Percentiles rank a stretch among this genome's conserved stretches.
phyloP scores from a whole-genome alignment of 2,888 invertebrate species.

The Furcula furcula region DNA sequence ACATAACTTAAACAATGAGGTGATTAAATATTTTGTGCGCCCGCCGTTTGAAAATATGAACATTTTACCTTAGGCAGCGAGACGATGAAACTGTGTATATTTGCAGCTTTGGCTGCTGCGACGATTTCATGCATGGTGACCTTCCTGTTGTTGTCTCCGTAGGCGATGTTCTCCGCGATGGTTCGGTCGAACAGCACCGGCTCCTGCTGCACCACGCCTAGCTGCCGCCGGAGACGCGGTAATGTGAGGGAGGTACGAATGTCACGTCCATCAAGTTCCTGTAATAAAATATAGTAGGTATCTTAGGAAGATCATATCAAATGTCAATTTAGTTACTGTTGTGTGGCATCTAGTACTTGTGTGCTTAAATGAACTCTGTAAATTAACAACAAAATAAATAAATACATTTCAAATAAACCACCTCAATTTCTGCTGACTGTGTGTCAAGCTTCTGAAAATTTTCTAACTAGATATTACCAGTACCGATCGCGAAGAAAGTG shows the following conservation, averaged over 20 bases:
- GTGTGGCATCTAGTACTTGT: too few species aligned
- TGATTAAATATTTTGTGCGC: too few species aligned
- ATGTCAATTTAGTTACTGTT: too few species aligned
- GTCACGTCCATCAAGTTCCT: slow-evolving; percentile 80
- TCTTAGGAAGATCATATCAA: background rate
- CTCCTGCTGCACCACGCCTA: slow-evolving; percentile 93
- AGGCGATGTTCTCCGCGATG: slow-evolving; percentile 92
- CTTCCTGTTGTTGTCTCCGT: slow-evolving; percentile 88
- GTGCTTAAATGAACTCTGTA: too few species aligned
- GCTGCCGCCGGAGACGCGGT: slow-evolving; percentile 85
- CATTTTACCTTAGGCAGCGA: slow-evolving; percentile 85
- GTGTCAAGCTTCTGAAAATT: too few species aligned
- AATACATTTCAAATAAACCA: too few species aligned
- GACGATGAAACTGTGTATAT: slow-evolving; percentile 89
- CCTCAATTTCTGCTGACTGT: too few species aligned
- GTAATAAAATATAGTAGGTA: background rate
- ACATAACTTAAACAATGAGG: background rate
- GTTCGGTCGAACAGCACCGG: slow-evolving; percentile 91
- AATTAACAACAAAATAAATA: too few species aligned
- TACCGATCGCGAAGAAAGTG: too few species aligned
- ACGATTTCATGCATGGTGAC: slow-evolving; percentile 88
- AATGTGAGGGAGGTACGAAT: slow-evolving; percentile 82
- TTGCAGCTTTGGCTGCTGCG: slow-evolving; percentile 87
- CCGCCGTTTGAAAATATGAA: too few species aligned
- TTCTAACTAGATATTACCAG: too few species aligned